These are phyloP conservation scores for Cladorhizidae sp. DNA, from an alignment of 37 sponge, comb jelly and placozoan genomes.

Conservation along the genomic window DNA sequence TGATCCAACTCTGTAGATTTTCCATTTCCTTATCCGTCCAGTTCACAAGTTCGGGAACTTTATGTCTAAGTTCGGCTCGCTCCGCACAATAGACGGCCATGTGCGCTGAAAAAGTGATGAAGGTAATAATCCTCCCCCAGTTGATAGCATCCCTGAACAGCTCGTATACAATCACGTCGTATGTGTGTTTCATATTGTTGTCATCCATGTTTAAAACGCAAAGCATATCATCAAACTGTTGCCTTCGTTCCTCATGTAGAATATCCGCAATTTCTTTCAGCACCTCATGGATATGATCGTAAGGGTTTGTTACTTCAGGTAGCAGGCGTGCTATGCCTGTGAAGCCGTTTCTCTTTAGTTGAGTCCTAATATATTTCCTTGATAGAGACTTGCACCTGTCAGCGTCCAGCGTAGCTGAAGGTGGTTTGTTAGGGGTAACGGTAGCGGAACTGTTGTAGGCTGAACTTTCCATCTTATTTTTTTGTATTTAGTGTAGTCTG, in stretches of 20 bases:
- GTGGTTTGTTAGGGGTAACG: not conserved
- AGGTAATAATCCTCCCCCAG: slow-evolving; percentile 69
- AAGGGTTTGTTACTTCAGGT: not conserved
- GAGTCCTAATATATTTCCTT: slow-evolving; percentile 22
- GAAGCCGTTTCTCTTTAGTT: slow-evolving; percentile 12
- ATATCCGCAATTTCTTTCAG: slow-evolving; percentile 7
- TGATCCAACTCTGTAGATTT: slow-evolving; percentile 18
- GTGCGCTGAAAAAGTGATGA: slow-evolving; percentile 58
- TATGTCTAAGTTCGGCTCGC: slow-evolving; percentile 12
- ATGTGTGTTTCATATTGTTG: slow-evolving; percentile 37
- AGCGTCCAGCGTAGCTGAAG: no score
- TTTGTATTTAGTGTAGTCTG: no score
- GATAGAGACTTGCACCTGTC: slow-evolving; percentile 1
- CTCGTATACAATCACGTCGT: slow-evolving; percentile 34
- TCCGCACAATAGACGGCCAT: slow-evolving; percentile 53
- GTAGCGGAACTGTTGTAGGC: no score
- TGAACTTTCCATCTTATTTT: no score
- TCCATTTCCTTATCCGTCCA: slow-evolving; percentile 26
- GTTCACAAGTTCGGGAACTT: slow-evolving; percentile 25
- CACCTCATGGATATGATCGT: not conserved
- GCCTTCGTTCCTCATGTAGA: slow-evolving; percentile 31
- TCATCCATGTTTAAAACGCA: slow-evolving; percentile 11
- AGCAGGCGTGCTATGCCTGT: slow-evolving; percentile 11
- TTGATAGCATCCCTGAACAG: slow-evolving; percentile 58
- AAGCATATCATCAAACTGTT: slow-evolving; percentile 62